Evolutionary conservation across 2,113 vertebrate species (phyloP).

Genomic region (Oxyura jamaicensis): DNA sequence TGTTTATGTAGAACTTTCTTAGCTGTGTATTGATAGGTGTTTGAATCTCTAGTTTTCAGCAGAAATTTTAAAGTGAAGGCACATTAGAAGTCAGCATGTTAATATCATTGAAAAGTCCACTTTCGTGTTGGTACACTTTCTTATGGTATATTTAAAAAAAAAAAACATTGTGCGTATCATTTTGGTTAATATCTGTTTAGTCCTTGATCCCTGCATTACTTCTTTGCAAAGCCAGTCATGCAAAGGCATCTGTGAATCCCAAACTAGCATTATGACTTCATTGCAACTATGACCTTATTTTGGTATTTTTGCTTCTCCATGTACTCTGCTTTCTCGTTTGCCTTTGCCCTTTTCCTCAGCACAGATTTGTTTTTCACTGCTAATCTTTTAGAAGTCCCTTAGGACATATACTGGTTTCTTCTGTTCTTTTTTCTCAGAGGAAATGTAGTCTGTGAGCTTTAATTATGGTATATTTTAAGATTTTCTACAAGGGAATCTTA

Average conservation of each 20-base stretch:
- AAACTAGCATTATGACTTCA: conserved; percentile 50
- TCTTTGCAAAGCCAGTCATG: not conserved
- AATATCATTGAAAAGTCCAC: not conserved
- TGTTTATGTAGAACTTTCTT: not conserved
- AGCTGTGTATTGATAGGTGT: not conserved
- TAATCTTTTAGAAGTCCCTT: conserved; percentile 9
- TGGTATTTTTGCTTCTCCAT: conserved; percentile 17
- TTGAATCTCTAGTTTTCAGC: not conserved
- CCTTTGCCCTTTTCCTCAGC: conserved; percentile 28
- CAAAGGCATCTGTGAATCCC: conserved; percentile 19
- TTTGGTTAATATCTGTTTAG: not conserved
- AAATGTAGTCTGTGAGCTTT: not conserved
- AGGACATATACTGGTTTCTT: not conserved
- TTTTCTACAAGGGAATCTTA: conserved; percentile 21
- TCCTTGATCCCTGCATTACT: not conserved
- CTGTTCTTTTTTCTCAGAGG: not conserved
- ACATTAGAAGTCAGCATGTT: not conserved
- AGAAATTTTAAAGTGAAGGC: not conserved
- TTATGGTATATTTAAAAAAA: not conserved
- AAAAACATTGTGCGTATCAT: not conserved
- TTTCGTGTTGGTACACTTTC: not conserved
- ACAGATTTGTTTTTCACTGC: not conserved
- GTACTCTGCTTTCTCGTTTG: not conserved
- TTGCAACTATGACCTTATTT: conserved; percentile 26
- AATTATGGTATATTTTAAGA: conserved; percentile 43